Evolutionary conservation across 2,113 vertebrate genomes (phyloP).

Genomic region (Arenaria interpres): DNA sequence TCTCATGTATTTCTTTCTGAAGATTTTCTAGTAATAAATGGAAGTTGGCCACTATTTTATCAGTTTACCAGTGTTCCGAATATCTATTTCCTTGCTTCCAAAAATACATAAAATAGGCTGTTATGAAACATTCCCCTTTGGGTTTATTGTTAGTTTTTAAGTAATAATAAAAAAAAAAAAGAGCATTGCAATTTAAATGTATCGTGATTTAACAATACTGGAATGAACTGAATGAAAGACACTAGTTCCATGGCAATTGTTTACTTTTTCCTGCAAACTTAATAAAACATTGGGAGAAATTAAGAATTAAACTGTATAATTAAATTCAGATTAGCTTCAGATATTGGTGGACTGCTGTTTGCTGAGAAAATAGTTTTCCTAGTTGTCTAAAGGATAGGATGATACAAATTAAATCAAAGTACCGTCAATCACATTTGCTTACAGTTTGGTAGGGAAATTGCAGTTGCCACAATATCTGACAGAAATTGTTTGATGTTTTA

Average conservation of each 20-base stretch:
- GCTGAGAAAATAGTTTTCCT: background rate
- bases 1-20: background rate
- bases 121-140: background rate
- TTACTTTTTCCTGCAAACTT: background rate
- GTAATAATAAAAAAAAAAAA: background rate
- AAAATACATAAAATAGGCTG: background rate
- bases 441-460: background rate
- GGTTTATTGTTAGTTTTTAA: background rate
- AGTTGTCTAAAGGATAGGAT: background rate
- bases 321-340: background rate
- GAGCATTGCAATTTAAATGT: background rate
- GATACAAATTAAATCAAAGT: background rate
- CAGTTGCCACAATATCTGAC: background rate
- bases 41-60: background rate
- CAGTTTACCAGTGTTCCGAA: background rate
- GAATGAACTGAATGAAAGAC: background rate
- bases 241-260: rapidly evolving
- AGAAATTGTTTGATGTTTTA: background rate
- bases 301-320: background rate
- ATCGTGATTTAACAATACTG: background rate
- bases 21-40: background rate
- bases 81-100: background rate
- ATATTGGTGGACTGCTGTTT: background rate
- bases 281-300: background rate
- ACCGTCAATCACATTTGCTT: background rate